phyloP scores from a whole-genome alignment of 2,797 vertebrate species.

The Lutra lutra region DNA sequence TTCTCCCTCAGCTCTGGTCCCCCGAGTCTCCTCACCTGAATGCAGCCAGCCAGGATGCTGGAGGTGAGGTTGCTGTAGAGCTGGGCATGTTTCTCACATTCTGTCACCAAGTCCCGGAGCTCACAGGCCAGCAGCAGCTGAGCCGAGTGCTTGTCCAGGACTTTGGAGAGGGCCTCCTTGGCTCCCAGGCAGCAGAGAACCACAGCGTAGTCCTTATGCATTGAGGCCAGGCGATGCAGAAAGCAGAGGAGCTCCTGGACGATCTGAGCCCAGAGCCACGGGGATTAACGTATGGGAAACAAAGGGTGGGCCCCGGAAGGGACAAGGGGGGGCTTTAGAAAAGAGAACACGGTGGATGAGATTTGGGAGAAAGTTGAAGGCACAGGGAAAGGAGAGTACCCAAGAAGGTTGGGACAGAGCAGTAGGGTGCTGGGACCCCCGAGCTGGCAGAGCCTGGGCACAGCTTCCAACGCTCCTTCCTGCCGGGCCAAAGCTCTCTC shows the following conservation, averaged over 20 bases:
- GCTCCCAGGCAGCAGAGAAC: slow-evolving; percentile 93
- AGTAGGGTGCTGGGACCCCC: background rate
- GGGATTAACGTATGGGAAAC: accelerated
- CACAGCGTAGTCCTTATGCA: slow-evolving; percentile 95
- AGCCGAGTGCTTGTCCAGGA: slow-evolving; percentile 92
- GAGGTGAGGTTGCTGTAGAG: slow-evolving; percentile 94
- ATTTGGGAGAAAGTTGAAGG: background rate
- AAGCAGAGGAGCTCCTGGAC: slow-evolving; percentile 92
- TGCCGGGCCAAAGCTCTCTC: background rate
- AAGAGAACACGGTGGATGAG: background rate
- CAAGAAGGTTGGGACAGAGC: background rate
- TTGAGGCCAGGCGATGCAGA: slow-evolving; percentile 91
- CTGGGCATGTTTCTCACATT: slow-evolving; percentile 92
- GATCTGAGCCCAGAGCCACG: slow-evolving; percentile 84
- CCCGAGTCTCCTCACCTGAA: slow-evolving; percentile 89
- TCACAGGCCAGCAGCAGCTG: slow-evolving; percentile 88
- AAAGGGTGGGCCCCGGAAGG: background rate
- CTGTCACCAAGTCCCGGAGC: slow-evolving; percentile 90
- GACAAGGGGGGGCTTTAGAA: background rate
- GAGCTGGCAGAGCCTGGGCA: background rate
- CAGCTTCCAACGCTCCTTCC: background rate
- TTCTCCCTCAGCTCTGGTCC: background rate
- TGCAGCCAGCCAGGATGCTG: slow-evolving; percentile 94
- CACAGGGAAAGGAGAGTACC: background rate
- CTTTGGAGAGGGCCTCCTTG: slow-evolving; percentile 91